Base-by-base conservation (phyloP, 2,113 vertebrate genomes). In the Callorhinus ursinus region DNA sequence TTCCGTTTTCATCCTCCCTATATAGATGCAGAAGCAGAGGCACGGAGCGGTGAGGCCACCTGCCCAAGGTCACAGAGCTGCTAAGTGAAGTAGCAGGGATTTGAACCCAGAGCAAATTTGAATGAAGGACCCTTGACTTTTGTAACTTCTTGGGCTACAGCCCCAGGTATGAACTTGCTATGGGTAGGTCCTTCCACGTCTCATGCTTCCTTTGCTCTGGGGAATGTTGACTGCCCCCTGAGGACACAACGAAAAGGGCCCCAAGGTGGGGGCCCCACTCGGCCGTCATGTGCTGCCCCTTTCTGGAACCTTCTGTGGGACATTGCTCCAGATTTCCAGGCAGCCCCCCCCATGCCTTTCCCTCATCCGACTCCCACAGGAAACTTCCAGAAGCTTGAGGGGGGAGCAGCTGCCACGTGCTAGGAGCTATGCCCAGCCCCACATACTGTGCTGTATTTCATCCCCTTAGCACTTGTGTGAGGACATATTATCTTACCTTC, bases 391-490 rank as follows among this genome's bases (percentile, higher is more conserved):
- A 61, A 96, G 36, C 22, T 36, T 63, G 24, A 71, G 16, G 1
- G 28, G 7, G 7, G 31, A 26, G 19, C 33, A 22, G 67, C 28
- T 1, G 19, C 33, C 4, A 0, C 2, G 28, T 46, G 59, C 79
- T 87, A 16, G 72, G 88, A 33, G 14, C 67, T 49, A 9, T 42
- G 24, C 36, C 39, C 6, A 53, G 51, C 74, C 67, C 89, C 24
- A 0, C 4, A 12, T 4, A 21, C 0, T 0, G 26, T n/a, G 2
- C 42, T n/a, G 1, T 21, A 0, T 36, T 46, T 59, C 59, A 13
- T 36, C 39, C 2, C 15, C 36, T 10, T 74, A 6, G 83, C 21
- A 13, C 59, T 55, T 87, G 36, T 21, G 3, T 28, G 0, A 22
- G 36, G n/a, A 82, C 55, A 53, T 39, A 9, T 33, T 22, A 8